Conservation (phyloP, 2,797 vertebrate species). For the Monodelphis domestica region DNA sequence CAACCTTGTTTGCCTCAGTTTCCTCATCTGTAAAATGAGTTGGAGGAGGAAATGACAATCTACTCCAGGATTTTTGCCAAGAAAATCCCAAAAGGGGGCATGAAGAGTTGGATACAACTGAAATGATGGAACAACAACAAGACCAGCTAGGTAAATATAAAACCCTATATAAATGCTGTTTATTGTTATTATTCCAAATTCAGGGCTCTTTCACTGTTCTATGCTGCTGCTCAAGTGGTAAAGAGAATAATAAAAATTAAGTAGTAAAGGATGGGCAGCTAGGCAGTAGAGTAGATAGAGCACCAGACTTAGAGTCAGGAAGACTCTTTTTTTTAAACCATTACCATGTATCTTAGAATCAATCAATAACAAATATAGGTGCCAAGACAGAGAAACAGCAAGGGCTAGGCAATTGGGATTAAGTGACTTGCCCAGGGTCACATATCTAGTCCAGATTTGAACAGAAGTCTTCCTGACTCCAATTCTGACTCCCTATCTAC, state of each 20-base stretch:
- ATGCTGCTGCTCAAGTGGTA: background rate
- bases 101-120: background rate
- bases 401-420: too few relatives aligned
- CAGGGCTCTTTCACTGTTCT: background rate
- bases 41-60: background rate
- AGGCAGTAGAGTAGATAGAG: too few relatives aligned
- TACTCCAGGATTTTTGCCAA: background rate
- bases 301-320: too few relatives aligned
- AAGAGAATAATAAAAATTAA: background rate
- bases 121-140: background rate
- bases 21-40: too few relatives aligned
- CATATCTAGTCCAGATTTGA: too few relatives aligned
- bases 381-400: too few relatives aligned
- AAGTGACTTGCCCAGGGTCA: too few relatives aligned
- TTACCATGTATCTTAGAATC: too few relatives aligned
- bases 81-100: background rate
- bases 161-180: background rate
- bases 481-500: too few relatives aligned
- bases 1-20: background rate
- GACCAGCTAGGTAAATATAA: accelerated
- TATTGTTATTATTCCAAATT: background rate
- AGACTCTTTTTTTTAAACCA: too few relatives aligned
- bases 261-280: background rate
- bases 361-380: too few relatives aligned
- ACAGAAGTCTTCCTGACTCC: too few relatives aligned